phyloP scores from a whole-genome alignment of 2,888 invertebrate species.

The Caenorhabditis auriculariae region DNA sequence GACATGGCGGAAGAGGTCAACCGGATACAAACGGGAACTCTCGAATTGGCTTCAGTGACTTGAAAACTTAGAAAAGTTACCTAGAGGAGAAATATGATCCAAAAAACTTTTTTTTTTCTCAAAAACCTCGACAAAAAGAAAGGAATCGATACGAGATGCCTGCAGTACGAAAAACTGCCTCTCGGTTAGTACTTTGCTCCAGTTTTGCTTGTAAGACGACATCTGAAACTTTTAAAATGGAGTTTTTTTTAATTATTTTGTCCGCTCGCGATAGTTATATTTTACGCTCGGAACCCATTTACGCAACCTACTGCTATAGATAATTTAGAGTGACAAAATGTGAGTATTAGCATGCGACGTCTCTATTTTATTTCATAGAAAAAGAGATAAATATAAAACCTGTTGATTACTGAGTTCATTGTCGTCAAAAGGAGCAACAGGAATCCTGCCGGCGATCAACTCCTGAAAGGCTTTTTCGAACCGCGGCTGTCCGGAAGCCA shows the following conservation, averaged over 20 bases:
- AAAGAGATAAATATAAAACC: background rate
- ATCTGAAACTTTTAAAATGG: no score
- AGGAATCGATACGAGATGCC: constrained; percentile 21
- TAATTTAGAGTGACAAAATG: no score
- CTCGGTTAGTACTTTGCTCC: constrained; percentile 24
- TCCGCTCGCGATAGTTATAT: no score
- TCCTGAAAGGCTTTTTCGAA: constrained; percentile 7
- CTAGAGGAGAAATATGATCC: no score
- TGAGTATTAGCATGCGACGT: no score
- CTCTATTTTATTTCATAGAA: background rate
- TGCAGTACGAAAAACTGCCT: constrained; percentile 14
- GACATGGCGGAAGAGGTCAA: background rate
- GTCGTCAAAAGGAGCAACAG: constrained; percentile 12
- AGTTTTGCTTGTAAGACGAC: constrained; percentile 12
- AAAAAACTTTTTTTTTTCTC: background rate
- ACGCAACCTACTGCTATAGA: no score
- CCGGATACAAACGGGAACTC: constrained; percentile 9
- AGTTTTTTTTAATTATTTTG: no score
- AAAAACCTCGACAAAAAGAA: constrained; percentile 11
- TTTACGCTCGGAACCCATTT: no score
- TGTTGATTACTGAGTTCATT: constrained; percentile 8
- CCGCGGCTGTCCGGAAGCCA: constrained; percentile 8
- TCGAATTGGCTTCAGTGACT: constrained; percentile 10
- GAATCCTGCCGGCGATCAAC: constrained; percentile 6
- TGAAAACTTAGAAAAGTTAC: constrained; percentile 11